Base-by-base conservation (phyloP, 2,113 vertebrate species). In the Protobothrops mucrosquamatus region DNA sequence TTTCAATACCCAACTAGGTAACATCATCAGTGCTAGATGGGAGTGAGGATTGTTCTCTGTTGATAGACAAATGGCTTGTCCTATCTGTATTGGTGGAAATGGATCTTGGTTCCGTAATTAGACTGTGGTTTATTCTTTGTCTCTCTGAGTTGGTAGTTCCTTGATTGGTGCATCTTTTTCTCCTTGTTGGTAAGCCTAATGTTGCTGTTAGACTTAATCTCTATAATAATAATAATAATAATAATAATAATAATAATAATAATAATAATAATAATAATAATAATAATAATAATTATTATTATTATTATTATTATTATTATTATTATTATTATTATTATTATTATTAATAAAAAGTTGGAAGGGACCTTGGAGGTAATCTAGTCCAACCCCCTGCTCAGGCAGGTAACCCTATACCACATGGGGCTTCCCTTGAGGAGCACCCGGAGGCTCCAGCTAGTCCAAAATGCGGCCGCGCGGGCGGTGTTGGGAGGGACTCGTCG, bases 161-260 rank as follows among this genome's bases (percentile, higher is more conserved):
- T 11, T 14, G 26, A 29, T 14, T 29, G 61, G 61, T 10, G 26
- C 2, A 5, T 14, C 26, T 23, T n/a, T 57, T 69, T 29, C 24
- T 29, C 7, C 12, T n/a, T n/a, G 64, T 2, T 57, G 22, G 56
- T 23, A 8, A 22, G 54, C 61, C 11, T 14, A n/a, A n/a, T 69
- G 61, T n/a, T 69, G n/a, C n/a, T n/a, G 29, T 69, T n/a, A 29
- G 4, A 4, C 1, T n/a, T 69, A 14, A 69, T 69, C 29, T 69
- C 61, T 4, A 5, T 46, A 46, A 0, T 46, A 46, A 0, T 46
- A 46, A 0, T 46, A 46, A 0, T 46, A 46, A 0, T 46, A 46
- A 0, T 46, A 46, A 0, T 46, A 46, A 0, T 46, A 46, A 0
- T 46, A 46, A 0, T 46, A 46, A 0, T 46, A 46, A 0, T 46